A percentile compares a stretch with the other conserved stretches of the same genome.
Conservation (phyloP, 2,797 vertebrate species). For the Euphonia xanthogaster region DNA sequence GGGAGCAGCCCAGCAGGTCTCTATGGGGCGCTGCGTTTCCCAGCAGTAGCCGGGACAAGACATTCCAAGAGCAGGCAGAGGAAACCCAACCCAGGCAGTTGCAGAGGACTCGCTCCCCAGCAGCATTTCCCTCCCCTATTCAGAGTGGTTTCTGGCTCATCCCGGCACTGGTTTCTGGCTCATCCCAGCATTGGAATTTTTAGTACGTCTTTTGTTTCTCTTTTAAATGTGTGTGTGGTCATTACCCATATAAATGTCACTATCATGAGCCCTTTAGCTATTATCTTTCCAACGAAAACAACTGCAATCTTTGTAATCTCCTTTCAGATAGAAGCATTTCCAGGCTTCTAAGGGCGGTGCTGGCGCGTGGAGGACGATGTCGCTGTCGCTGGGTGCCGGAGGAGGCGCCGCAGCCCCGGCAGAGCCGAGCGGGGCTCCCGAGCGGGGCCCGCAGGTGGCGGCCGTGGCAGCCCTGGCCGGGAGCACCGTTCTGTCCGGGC, state of each 20-base stretch:
- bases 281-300: constrained; percentile 44
- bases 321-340: constrained; percentile 1
- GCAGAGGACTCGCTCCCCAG: neutral
- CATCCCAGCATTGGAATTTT: neutral
- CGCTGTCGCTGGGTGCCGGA: neutral
- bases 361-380: neutral
- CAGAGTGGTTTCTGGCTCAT: constrained; percentile 47
- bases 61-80: neutral
- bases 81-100: constrained; percentile 15
- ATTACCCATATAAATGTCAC: constrained; percentile 44
- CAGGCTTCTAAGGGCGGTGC: neutral
- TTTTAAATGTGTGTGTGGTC: constrained; percentile 45
- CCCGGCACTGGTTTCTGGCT: constrained; percentile 19
- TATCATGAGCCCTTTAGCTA: neutral
- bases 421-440: too few relatives aligned
- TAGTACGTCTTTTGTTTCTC: constrained; percentile 44
- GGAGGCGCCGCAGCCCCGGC: neutral
- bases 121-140: constrained; percentile 28
- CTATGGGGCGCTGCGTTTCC: neutral
- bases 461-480: neutral
- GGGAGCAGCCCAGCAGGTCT: neutral
- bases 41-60: constrained; percentile 34
- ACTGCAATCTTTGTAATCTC: constrained; percentile 14
- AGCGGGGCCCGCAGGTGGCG: neutral
- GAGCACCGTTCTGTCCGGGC: neutral